Percentiles rank a stretch among this genome's conserved stretches.
phyloP scores from a whole-genome alignment of 2,113 vertebrate genomes.

The Macquaria ambigua region DNA sequence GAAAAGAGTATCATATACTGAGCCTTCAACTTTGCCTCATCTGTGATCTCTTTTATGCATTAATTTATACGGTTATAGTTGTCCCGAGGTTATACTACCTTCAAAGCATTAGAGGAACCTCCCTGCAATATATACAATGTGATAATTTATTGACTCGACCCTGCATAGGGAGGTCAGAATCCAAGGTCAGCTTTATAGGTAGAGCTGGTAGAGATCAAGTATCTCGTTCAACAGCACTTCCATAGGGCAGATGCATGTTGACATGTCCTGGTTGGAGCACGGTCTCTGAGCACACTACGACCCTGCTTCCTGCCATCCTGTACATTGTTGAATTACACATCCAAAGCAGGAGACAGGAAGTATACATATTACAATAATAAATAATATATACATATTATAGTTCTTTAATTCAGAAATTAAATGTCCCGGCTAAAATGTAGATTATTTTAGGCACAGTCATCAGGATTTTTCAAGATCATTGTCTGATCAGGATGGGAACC shows the following conservation, averaged over 20 bases:
- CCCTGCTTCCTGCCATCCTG: background rate
- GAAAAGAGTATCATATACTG: background rate
- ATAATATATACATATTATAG: too few species aligned
- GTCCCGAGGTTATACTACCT: background rate
- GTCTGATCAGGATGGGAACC: background rate
- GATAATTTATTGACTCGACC: slow-evolving; percentile 8
- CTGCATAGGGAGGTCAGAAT: slow-evolving; percentile 21
- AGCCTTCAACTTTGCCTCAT: background rate
- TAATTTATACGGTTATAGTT: background rate
- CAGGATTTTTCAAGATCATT: background rate
- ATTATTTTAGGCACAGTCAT: background rate
- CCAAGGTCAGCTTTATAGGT: slow-evolving; percentile 14
- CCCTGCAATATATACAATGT: background rate
- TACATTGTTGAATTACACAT: background rate
- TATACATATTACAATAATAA: too few species aligned
- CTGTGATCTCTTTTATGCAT: slow-evolving; percentile 22
- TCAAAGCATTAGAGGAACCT: slow-evolving; percentile 3
- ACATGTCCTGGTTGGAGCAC: background rate
- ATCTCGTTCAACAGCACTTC: slow-evolving; percentile 13
- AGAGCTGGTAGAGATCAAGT: slow-evolving; percentile 18
- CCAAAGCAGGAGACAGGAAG: background rate
- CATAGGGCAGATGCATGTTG: background rate
- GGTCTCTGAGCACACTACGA: background rate
- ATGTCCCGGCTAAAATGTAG: background rate
- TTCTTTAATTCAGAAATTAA: background rate